phyloP scores from a whole-genome alignment of 2,888 invertebrate genomes.

The Conistra vaccinii region DNA sequence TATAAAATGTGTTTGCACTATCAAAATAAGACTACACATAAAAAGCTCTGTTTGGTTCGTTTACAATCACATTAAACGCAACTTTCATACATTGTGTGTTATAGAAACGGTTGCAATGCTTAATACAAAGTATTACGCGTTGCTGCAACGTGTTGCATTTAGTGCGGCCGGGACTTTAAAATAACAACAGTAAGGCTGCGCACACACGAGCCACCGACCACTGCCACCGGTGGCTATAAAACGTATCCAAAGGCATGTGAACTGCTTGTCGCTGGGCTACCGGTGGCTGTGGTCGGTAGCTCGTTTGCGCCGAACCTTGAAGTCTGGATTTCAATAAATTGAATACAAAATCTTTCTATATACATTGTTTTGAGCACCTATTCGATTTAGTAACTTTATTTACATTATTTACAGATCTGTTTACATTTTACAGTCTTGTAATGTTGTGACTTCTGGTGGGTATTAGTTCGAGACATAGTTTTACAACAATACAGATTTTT shows the following conservation, averaged over 20 bases:
- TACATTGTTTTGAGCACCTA: constrained; percentile 63
- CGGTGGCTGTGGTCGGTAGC: too few relatives aligned
- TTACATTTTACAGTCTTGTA: constrained; percentile 62
- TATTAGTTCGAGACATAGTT: constrained; percentile 23
- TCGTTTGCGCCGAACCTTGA: neutral
- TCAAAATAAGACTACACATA: constrained; percentile 15
- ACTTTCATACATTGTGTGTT: neutral
- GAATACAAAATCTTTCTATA: constrained; percentile 38
- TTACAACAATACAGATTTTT: constrained; percentile 18
- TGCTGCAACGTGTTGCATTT: constrained; percentile 9
- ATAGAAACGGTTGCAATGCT: constrained; percentile 5
- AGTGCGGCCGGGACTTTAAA: neutral
- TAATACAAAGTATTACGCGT: neutral
- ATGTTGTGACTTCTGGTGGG: constrained; percentile 49
- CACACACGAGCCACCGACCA: too few relatives aligned
- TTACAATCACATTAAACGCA: constrained; percentile 15
- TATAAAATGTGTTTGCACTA: constrained; percentile 1
- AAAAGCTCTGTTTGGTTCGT: constrained; percentile 27
- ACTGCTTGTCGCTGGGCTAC: too few relatives aligned
- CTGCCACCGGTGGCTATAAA: too few relatives aligned
- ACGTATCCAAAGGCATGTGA: too few relatives aligned
- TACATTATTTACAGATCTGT: constrained; percentile 66
- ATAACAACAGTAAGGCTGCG: neutral
- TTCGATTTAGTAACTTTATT: constrained; percentile 60
- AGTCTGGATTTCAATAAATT: constrained; percentile 39